Base-by-base conservation (phyloP, 2,888 invertebrate genomes). In the Lingula anatina region DNA sequence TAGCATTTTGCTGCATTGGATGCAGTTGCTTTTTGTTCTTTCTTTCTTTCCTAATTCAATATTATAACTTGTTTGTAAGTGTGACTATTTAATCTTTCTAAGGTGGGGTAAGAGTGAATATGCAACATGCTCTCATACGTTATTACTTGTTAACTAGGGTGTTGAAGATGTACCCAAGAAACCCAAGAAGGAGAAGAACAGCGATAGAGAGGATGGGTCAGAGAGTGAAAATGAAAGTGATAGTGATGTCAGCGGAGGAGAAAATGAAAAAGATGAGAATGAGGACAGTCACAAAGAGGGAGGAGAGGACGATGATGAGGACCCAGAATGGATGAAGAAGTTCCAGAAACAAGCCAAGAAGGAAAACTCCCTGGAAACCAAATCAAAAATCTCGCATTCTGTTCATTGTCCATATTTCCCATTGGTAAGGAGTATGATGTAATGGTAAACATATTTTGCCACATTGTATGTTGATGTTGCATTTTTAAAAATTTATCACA, bases 351-450 rank as follows among this genome's bases (percentile, higher is more conserved):
- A 89, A 68, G 78, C 93, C 28, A 74, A 74, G 56, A 75, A 75
- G 55, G 94, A 95, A 70, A 86, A 90, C 60, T 83, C 84, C 18
- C 80, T 96, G 37, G 96, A 96, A 77, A 91, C 94, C 5, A 89
- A 91, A 70, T 92, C 92, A 42, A 92, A 93, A 79, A 83, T 87
- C 63, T 96, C 96, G 15, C 96, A 96, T 75, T 83, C 87, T n/a
- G 97, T 99, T 25, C 99, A 99, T 77, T 90, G 93, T 79, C 99
- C 99, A 0, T 86, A 87, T 76, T 99, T 89, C 78, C 94, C 99
- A 3, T 87, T 88, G 76, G 86, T 88, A 70, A 71, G 78, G 66
- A 26, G 40, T 20, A 31, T 25, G 15, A 15, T 44, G 23, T 51
- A 15, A 25, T 27, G 15, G n/a, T n/a, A n/a, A n/a, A n/a, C n/a